Conservation (phyloP, 2,888 invertebrate genomes). For the Pedicia rivosa region DNA sequence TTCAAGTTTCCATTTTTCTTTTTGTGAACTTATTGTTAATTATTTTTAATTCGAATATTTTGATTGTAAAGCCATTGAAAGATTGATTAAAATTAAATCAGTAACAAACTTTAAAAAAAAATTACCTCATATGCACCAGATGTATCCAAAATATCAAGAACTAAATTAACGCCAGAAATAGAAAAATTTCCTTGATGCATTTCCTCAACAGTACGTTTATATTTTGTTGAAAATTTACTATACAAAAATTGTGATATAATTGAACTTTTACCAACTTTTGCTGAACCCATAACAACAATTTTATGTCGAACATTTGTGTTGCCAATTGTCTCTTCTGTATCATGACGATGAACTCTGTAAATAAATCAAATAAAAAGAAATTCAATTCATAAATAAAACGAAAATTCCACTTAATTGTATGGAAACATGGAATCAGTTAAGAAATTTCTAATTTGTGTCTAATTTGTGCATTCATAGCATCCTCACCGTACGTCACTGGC, state of each 20-base stretch:
- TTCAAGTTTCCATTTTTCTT: too few species aligned
- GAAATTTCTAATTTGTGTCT: too few species aligned
- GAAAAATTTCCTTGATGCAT: slow-evolving; percentile 90
- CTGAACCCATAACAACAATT: slow-evolving; percentile 71
- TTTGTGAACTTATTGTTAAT: too few species aligned
- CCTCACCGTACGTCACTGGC: too few species aligned
- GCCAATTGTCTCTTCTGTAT: slow-evolving; percentile 39
- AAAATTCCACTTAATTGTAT: too few species aligned
- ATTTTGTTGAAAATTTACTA: slow-evolving; percentile 72
- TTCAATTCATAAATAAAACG: too few species aligned
- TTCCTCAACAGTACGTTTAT: slow-evolving; percentile 91
- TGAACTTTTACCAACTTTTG: slow-evolving; percentile 88
- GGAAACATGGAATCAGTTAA: too few species aligned
- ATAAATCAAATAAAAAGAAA: too few species aligned
- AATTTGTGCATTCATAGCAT: too few species aligned
- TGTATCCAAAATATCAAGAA: slow-evolving; percentile 88
- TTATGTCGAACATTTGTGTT: slow-evolving; percentile 49
- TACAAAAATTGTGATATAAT: slow-evolving; percentile 86
- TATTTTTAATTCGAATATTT: too few species aligned
- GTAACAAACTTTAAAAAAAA: neutral
- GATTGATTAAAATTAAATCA: too few species aligned
- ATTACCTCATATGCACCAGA: slow-evolving; percentile 48
- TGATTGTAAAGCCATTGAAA: too few species aligned
- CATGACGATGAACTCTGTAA: slow-evolving; percentile 25
- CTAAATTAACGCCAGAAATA: slow-evolving; percentile 58